Base-by-base conservation (phyloP, 2,797 vertebrate species). In the Arctocebus calabarensis region DNA sequence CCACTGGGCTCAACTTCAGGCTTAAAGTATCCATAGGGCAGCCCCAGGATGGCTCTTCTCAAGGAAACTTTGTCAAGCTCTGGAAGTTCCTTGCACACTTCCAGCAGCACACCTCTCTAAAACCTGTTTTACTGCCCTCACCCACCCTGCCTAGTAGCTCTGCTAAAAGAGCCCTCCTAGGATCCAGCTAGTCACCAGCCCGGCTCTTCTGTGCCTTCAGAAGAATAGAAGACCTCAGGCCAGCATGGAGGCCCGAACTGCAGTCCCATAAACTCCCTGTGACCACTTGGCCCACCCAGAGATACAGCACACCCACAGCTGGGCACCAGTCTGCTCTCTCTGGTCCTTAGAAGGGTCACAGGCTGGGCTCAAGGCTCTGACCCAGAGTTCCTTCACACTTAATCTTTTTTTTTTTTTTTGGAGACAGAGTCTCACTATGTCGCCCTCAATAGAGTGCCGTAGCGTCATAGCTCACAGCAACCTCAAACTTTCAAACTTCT, bases 1-100 rank as follows among this genome's bases (percentile, higher is more conserved):
- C 3, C 12, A 57, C 25, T 10, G n/a, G 43, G 45, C 82, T 82
- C 13, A 19, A 9, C 34, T 23, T 68, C 78, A 74, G 78, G 79
- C 34, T 93, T 84, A 16, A 73, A 90, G 12, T 20, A 48, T n/a
- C 52, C 37, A 40, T 11, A 45, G 19, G 34, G 34, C 34, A 62
- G 48, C 19, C 61, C 64, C 43, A 8, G 48, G 32, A 40, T 19
- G 13, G 62, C 23, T 48, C 85, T 68, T 62, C 40, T 48, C 71
- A 95, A 95, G 61, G 12, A 94, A n/a, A 25, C 64, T 52, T 32
- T 43, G 37, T 59, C 17, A 13, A 77, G 32, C 55, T 94, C 71
- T 84, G 34, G 45, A 87, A 66, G 48, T 11, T 70, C 5, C 81
- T 25, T 20, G 61, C 5, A 61, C 29, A 71, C 78, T 89, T 59